Base-by-base conservation (phyloP, 2,113 vertebrate species). In the Salvelinus namaycush region DNA sequence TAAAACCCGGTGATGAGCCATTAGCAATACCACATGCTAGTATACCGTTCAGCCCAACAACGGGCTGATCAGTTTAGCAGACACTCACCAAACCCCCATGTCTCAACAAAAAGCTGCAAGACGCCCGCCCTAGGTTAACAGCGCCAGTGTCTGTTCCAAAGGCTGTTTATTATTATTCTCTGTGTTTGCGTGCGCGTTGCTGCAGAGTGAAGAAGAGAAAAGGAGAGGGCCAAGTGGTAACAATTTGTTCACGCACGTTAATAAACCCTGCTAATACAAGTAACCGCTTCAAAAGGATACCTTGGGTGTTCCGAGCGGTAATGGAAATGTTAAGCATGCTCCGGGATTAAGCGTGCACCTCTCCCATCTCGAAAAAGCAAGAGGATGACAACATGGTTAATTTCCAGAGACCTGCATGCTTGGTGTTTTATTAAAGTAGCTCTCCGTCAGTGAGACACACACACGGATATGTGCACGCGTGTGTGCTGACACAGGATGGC, bases 231-330 rank as follows among this genome's bases (percentile, higher is more conserved):
- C 70, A 88, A 93, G 82, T 94, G 93, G 91, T 91, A 93, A 86
- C 90, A 91, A 91, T 92, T 92, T 91, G 86, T 92, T 91, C 49
- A 84, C 81, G 49, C 76, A 77, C 88, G 92, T 93, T 92, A 87
- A 90, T 92, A 94, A 93, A 92, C 86, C 88, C 85, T 81, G 83
- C 78, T 86, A 87, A 87, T 83, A 87, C 77, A 68, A 27, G 31
- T 3, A 22, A 75, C 75, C 73, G 81, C 92, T 91, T 95, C 90
- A 93, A 88, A 88, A 86, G 91, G 76, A 74, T 83, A 20, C 39
- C 67, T 90, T 70, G 90, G 91, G 88, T 90, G 89, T 93, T 91
- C 88, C 83, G 80, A 75, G 82, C 70, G 73, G 84, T 87, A 90
- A 89, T 87, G 83, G 85, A 91, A 90, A 86, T 90, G 84, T 90